Conservation (phyloP, 2,113 vertebrate species). For the Diadophis punctatus region DNA sequence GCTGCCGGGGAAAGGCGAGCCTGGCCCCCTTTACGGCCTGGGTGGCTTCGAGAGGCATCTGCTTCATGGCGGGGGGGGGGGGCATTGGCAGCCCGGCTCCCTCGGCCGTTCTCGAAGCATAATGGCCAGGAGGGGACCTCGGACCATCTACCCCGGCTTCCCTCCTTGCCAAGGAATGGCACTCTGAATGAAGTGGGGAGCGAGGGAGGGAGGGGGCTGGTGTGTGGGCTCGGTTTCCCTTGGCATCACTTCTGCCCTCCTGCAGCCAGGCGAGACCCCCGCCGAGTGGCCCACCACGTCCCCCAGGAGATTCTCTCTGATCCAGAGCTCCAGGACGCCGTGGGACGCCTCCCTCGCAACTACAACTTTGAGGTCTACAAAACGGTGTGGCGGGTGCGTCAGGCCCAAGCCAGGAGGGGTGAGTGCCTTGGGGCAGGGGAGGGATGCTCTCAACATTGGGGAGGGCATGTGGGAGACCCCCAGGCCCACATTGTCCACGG, state of each 20-base stretch:
- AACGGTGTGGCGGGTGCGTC: slow-evolving; percentile 90
- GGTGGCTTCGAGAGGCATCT: neutral
- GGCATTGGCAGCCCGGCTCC: neutral
- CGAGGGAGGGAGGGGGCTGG: no score
- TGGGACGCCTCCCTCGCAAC: slow-evolving; percentile 79
- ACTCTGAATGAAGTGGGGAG: neutral
- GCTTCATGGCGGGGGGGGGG: neutral
- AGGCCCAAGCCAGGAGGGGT: slow-evolving; percentile 87
- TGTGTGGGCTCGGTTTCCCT: neutral
- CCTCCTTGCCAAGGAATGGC: neutral
- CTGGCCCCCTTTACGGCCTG: neutral
- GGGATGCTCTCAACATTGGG: fast-evolving
- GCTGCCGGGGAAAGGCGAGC: fast-evolving
- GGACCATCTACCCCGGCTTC: neutral
- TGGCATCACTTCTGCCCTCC: neutral
- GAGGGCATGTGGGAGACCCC: neutral
- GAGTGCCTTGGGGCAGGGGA: slow-evolving; percentile 14
- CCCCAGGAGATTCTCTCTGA: slow-evolving; percentile 86
- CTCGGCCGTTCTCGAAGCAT: neutral
- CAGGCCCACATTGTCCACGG: neutral
- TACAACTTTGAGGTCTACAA: slow-evolving; percentile 99
- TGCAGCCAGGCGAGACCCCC: slow-evolving; percentile 59
- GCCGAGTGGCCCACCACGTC: slow-evolving; percentile 83
- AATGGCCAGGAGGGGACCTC: neutral
- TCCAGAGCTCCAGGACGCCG: slow-evolving; percentile 76